A percentile compares a stretch with the other conserved stretches of the same genome.
Conservation (phyloP, 2,888 invertebrate species). For the Chrysina gloriosa region DNA sequence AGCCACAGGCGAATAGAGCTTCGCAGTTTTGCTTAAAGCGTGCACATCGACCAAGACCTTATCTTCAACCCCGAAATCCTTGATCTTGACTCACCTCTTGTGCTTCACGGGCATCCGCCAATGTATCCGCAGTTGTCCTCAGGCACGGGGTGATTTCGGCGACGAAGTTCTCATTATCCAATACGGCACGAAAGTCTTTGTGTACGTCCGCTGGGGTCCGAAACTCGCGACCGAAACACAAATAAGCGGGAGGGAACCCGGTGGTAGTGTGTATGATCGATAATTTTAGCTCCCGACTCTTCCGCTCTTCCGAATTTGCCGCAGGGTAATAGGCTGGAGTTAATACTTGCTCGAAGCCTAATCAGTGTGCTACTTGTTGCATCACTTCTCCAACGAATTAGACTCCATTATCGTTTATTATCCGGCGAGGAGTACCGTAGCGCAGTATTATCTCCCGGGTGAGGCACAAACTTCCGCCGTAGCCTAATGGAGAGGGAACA, state of each 20-base stretch:
- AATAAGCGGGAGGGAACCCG: too few relatives aligned
- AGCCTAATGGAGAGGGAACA: neutral
- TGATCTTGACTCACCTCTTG: neutral
- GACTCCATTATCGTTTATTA: too few relatives aligned
- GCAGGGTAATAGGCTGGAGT: neutral
- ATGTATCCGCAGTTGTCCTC: too few relatives aligned
- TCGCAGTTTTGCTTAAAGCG: neutral
- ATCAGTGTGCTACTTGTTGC: neutral
- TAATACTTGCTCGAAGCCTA: neutral
- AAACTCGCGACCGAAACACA: too few relatives aligned
- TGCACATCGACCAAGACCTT: neutral
- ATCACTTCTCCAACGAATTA: too few relatives aligned
- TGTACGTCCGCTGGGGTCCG: too few relatives aligned
- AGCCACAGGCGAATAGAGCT: neutral
- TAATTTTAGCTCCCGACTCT: neutral
- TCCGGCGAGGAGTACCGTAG: neutral
- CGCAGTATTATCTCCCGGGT: neutral
- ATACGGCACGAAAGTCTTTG: too few relatives aligned
- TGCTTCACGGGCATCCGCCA: too few relatives aligned
- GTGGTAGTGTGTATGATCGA: too few relatives aligned
- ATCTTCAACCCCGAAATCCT: neutral
- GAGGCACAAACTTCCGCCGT: neutral
- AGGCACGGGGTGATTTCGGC: too few relatives aligned
- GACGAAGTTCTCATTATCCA: too few relatives aligned
- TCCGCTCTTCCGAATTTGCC: neutral